Evolutionary conservation across 2,797 vertebrate species (phyloP).

Genomic region (Pantherophis vulpinus): DNA sequence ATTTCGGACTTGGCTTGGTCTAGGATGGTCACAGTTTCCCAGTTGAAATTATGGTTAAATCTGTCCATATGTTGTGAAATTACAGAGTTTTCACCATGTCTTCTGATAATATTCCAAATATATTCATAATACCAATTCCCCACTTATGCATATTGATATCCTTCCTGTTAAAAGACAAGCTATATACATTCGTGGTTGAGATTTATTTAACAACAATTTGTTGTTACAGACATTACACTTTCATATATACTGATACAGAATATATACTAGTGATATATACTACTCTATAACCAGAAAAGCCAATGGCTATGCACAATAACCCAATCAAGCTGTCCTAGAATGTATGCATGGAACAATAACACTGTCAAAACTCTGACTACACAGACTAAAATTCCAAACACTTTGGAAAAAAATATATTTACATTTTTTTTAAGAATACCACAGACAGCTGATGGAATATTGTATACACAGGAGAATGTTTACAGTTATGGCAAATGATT

Average conservation of each 20-base stretch:
- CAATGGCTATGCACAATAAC: constrained; percentile 13
- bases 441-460: constrained; percentile 12
- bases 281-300: constrained; percentile 7
- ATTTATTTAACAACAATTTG: constrained; percentile 2
- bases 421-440: background rate
- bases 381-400: background rate
- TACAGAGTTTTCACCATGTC: background rate
- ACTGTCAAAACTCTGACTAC: constrained; percentile 12
- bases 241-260: background rate
- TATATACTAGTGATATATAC: background rate
- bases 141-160: background rate
- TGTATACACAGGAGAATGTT: constrained; percentile 29
- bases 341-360: constrained; percentile 12
- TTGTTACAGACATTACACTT: background rate
- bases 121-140: background rate
- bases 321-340: background rate
- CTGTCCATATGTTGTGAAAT: background rate
- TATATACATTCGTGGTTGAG: background rate
- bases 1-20: background rate
- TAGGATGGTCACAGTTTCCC: background rate
- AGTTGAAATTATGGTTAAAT: background rate
- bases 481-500: constrained; percentile 44
- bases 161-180: background rate
- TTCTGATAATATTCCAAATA: background rate
- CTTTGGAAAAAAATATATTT: background rate